Conservation (phyloP, 1,140 invertebrate genomes). For the Lethocerus indicus region DNA sequence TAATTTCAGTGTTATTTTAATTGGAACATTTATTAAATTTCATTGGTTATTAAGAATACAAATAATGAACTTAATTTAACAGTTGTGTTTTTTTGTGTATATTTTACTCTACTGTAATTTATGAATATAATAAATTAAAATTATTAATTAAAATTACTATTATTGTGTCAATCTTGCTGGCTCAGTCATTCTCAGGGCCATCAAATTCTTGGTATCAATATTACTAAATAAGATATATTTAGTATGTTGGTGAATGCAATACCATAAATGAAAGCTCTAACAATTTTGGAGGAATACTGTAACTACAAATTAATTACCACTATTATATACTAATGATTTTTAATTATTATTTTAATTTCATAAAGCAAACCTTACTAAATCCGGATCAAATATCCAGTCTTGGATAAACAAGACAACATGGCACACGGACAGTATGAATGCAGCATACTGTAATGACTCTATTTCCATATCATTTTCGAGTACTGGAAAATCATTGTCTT, state of each 20-base stretch:
- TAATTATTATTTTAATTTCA: conserved; percentile 6
- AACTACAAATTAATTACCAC: neutral
- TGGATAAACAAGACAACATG: conserved; percentile 72
- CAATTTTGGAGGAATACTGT: neutral
- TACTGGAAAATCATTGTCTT: conserved; percentile 34
- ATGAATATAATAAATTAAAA: too few relatives aligned
- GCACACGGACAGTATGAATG: conserved; percentile 75
- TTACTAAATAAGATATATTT: neutral
- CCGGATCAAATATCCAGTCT: conserved; percentile 70
- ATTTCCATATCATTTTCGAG: conserved; percentile 47
- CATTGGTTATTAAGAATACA: too few relatives aligned
- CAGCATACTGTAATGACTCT: conserved; percentile 58
- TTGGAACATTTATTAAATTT: too few relatives aligned
- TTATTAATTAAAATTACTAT: too few relatives aligned
- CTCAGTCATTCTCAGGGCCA: neutral
- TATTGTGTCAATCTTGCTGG: too few relatives aligned
- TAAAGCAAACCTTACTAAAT: conserved; percentile 38
- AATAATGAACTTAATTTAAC: too few relatives aligned
- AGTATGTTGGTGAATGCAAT: neutral
- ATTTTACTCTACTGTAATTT: too few relatives aligned
- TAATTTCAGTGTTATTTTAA: too few relatives aligned
- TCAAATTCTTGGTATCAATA: neutral
- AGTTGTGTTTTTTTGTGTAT: too few relatives aligned
- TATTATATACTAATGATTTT: neutral
- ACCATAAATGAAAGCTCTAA: neutral